Evolutionary conservation across 2,888 invertebrate species (phyloP), one percentile per base, ranked within the genome.

Genomic region (Polydrusus tereticollis): DNA sequence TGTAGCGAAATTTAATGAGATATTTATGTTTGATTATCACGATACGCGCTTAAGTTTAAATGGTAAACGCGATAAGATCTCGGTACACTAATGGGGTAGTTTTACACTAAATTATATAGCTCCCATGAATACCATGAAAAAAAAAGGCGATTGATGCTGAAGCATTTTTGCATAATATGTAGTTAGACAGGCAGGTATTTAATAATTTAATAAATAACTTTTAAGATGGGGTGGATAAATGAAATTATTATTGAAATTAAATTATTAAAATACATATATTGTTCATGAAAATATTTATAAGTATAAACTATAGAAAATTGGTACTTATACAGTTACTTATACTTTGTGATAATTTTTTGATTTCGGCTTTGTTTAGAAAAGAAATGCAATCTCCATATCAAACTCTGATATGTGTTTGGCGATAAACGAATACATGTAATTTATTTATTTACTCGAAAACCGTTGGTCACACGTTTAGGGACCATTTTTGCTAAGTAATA

Each of bases 1-100:
- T 45, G 60, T 26, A 60, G 65, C 71, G 59, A 65, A 65, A 64
- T 59, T 60, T 71, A 71, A 71, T 71, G 59, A 57, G 65, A 60
- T 71, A 59, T 62, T 62, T 69, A 60, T 63, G 55, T 63, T 68
- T 57, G 63, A 62, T 71, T 33, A 62, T 66, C 66, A 66, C 21
- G 68, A 68, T 68, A 68, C 45, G 36, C 12, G 36, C 43, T 52
- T 14, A 58, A 60, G 47, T 59, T 50, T 68, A 58, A 68, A 60
- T 50, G 68, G 50, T 60, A 12, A 29, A 43, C n/a, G 20, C 12
- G 66, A 67, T 67, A 67, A 41, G 38, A 67, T 67, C 66, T 67
- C 66, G 58, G 20, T 21, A 26, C n/a, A 58, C 33, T 67, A 67
- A 60, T 60, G 60, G 60, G 60, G 60, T 43, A 60, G 41, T 60